These are phyloP conservation scores for Dreissena rostriformis DNA, from an alignment of 1,140 invertebrate genomes.

Conservation along the genomic window DNA sequence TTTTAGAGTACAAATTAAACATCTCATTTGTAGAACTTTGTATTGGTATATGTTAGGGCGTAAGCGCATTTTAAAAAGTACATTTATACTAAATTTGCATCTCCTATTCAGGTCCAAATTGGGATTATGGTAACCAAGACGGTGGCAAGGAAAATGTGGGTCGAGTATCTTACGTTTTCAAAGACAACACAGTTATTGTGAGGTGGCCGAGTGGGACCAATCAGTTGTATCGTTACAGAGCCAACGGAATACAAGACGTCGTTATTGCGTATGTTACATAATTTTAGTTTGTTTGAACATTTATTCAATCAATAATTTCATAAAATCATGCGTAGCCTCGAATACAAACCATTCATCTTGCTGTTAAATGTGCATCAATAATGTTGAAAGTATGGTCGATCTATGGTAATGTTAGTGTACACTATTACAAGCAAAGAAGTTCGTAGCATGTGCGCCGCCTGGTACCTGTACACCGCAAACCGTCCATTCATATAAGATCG, in stretches of 20 bases:
- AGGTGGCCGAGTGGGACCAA: slow-evolving; percentile 13
- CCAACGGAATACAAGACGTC: slow-evolving; percentile 28
- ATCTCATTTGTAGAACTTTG: background rate
- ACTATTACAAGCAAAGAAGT: too few species aligned
- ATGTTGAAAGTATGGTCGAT: too few species aligned
- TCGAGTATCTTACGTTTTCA: background rate
- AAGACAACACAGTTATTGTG: background rate
- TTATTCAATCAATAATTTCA: too few species aligned
- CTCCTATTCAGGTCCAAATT: slow-evolving; percentile 17
- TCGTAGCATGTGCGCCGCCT: too few species aligned
- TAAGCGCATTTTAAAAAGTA: too few species aligned
- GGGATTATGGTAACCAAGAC: slow-evolving; percentile 27
- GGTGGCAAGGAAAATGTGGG: slow-evolving; percentile 33
- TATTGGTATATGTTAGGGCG: background rate
- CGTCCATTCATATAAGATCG: too few species aligned
- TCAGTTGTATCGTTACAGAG: slow-evolving; percentile 23
- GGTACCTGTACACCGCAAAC: too few species aligned
- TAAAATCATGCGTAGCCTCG: too few species aligned
- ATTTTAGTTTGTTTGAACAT: background rate
- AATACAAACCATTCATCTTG: too few species aligned
- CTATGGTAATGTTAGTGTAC: too few species aligned
- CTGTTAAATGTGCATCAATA: too few species aligned
- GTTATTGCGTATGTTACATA: slow-evolving; percentile 30
- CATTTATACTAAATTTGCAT: too few species aligned
- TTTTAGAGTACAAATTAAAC: background rate